Base-by-base conservation (phyloP, 2,797 vertebrate genomes). In the Hipposideros larvatus region DNA sequence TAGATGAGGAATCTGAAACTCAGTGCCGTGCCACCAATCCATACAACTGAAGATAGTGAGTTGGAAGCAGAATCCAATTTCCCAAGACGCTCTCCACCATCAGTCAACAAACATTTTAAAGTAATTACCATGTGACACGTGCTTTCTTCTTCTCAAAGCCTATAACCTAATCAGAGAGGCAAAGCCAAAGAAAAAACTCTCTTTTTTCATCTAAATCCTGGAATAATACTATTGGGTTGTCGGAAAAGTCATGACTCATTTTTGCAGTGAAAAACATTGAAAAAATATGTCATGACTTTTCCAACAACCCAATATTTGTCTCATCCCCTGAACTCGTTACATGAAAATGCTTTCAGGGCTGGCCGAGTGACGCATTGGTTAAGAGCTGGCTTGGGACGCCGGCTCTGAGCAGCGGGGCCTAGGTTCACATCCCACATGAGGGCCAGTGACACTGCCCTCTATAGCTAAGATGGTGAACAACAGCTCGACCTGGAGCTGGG, bases 21-120 rank as follows among this genome's bases (percentile, higher is more conserved):
- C 19, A 0, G 34, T 14, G 48, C 75, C 48, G n/a, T n/a, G 46
- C n/a, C 1, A 0, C 55, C 41, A 48, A 0, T 71, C n/a, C n/a
- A 24, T 11, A 19, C 9, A n/a, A 4, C n/a, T 34, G 21, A 77
- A 63, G 63, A 73, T 3, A 57, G 6, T 18, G 75, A 80, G 34
- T 90, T 71, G 5, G 66, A 87, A 85, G 21, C 22, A 66, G 59
- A 75, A 66, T 80, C 53, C n/a, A 6, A 0, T 71, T 90, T 51
- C 59, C 61, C 13, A 28, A 18, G 51, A 24, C 3, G 37, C 43
- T 83, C 84, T 26, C 48, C 24, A n/a, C 71, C 94, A 63, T 14
- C 55, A 22, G n/a, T 48, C 61, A 48, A 43, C 43, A 88, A 28
- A 43, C 24, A 15, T 37, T 77, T 77, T 18, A 43, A 73, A 63